Conservation (phyloP, 2,888 invertebrate species). For the Dasysyrphus tricinctus region DNA sequence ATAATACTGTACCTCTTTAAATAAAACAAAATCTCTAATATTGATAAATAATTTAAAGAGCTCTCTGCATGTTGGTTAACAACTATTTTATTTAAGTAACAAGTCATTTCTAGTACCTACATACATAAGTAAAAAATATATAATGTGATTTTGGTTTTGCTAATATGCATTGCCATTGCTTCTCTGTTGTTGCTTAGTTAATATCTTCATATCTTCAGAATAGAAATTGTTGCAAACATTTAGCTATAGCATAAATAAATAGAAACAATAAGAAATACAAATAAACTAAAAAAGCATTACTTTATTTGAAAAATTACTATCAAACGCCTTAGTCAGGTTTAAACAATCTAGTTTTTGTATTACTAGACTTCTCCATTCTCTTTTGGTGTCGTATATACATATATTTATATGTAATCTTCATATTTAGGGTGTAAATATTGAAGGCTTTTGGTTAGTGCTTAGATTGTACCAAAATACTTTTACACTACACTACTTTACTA, state of each 20-base stretch:
- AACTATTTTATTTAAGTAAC: constrained; percentile 45
- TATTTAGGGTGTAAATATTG: too few relatives aligned
- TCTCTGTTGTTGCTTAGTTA: constrained; percentile 70
- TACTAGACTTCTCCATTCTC: too few relatives aligned
- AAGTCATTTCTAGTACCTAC: constrained; percentile 27
- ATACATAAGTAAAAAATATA: constrained; percentile 35
- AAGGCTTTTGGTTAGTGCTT: too few relatives aligned
- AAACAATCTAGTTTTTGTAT: too few relatives aligned
- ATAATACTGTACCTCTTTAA: constrained; percentile 19
- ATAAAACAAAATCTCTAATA: constrained; percentile 7
- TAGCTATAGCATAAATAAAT: constrained; percentile 14
- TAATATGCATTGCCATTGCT: constrained; percentile 52
- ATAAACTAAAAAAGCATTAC: neutral
- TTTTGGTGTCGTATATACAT: too few relatives aligned
- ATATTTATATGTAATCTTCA: too few relatives aligned
- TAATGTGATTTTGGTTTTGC: constrained; percentile 71
- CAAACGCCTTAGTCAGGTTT: too few relatives aligned
- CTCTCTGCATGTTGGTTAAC: constrained; percentile 55
- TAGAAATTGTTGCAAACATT: constrained; percentile 47
- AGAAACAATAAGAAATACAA: neutral
- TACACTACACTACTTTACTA: too few relatives aligned
- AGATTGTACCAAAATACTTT: too few relatives aligned
- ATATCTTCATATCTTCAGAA: constrained; percentile 58
- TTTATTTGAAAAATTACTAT: too few relatives aligned
- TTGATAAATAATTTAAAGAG: constrained; percentile 2